Evolutionary conservation across 2,888 invertebrate genomes (phyloP).

Genomic region (Protodeltote pygarga): DNA sequence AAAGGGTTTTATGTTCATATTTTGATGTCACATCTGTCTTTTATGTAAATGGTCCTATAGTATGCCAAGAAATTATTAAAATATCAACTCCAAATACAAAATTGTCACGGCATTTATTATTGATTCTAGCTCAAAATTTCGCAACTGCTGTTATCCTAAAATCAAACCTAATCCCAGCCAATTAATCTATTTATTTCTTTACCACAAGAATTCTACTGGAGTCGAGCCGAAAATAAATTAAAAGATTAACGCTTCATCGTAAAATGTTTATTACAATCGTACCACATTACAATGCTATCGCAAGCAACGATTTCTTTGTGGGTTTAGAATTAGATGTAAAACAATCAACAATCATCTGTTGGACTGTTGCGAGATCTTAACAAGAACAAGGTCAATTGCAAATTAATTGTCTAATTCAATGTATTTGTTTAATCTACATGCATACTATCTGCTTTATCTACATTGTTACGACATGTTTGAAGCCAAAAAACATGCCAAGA

Average conservation of each 20-base stretch:
- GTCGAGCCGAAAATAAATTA: conserved; percentile 20
- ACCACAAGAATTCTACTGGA: background rate
- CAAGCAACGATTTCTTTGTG: conserved; percentile 21
- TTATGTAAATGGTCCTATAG: too few species aligned
- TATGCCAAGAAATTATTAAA: too few species aligned
- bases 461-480: background rate
- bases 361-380: conserved; percentile 31
- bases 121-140: too few species aligned
- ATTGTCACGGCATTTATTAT: too few species aligned
- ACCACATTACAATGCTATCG: conserved; percentile 40
- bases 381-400: conserved; percentile 43
- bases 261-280: conserved; percentile 34
- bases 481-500: background rate
- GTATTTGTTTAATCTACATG: conserved; percentile 24
- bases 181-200: conserved; percentile 22
- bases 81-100: too few species aligned
- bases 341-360: conserved; percentile 30
- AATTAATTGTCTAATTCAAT: conserved; percentile 35
- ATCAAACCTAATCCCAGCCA: conserved; percentile 1
- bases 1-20: background rate
- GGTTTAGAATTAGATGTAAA: conserved; percentile 29
- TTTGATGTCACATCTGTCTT: background rate
- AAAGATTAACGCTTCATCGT: conserved; percentile 16
- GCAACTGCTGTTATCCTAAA: too few species aligned
- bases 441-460: conserved; percentile 10